These are phyloP conservation scores for Diabrotica balteata DNA, from an alignment of 2,888 invertebrate genomes.

Conservation along the genomic window DNA sequence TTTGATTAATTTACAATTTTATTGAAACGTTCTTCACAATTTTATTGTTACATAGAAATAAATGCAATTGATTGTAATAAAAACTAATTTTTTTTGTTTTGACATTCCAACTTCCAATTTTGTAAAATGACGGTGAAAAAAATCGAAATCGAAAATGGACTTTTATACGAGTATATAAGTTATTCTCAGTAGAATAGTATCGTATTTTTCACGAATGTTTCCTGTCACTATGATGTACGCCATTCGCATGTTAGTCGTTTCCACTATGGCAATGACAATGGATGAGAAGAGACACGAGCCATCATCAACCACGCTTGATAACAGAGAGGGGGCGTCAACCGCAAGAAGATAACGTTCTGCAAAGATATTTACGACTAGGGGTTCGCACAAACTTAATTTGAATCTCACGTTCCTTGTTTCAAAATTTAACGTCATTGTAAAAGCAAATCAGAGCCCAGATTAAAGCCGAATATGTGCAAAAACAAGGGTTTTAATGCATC, in stretches of 20 bases:
- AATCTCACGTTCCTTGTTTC: constrained; percentile 29
- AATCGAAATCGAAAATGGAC: no score
- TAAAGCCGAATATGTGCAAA: constrained; percentile 22
- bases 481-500: constrained; percentile 14
- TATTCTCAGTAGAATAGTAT: no score
- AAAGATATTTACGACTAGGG: constrained; percentile 43
- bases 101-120: no score
- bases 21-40: no score
- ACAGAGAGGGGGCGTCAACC: constrained; percentile 45
- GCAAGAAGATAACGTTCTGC: constrained; percentile 42
- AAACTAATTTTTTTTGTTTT: no score
- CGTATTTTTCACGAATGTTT: neutral
- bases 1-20: no score
- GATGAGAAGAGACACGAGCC: constrained; percentile 36
- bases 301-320: constrained; percentile 41
- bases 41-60: no score
- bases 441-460: constrained; percentile 23
- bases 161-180: no score
- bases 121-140: no score
- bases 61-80: no score
- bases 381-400: constrained; percentile 36
- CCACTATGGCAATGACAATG: constrained; percentile 40
- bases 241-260: constrained; percentile 33
- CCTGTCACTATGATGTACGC: constrained; percentile 2
- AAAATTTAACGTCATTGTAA: constrained; percentile 22